A percentile compares a stretch with the other conserved stretches of the same genome.
Conservation (phyloP, 37 sponge, comb jelly and placozoan genomes). For the Beroe ovata region DNA sequence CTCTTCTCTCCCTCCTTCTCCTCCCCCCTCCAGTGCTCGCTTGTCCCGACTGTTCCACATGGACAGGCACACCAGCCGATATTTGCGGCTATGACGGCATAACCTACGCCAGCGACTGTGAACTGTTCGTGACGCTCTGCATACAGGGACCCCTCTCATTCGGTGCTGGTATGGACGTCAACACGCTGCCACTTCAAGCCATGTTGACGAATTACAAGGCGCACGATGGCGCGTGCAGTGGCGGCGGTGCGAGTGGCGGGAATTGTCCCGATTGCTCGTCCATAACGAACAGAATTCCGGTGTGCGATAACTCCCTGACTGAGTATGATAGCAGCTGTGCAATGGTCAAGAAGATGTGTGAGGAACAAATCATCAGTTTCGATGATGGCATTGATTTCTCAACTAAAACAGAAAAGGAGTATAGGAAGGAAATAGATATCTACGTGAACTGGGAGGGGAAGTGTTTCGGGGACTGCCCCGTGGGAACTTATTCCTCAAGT, state of each 20-base stretch:
- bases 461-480: constrained; percentile 18
- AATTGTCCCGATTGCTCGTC: constrained; percentile 38
- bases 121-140: constrained; percentile 33
- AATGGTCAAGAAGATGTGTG: constrained; percentile 52
- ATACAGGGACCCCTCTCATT: not conserved
- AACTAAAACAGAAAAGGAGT: not conserved
- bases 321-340: constrained; percentile 57
- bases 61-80: not conserved
- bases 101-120: constrained; percentile 51
- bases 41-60: constrained; percentile 37
- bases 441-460: constrained; percentile 42
- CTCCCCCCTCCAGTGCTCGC: not conserved
- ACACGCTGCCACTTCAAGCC: not conserved
- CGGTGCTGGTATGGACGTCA: not conserved
- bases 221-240: not conserved
- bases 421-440: not conserved
- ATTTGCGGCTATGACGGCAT: constrained; percentile 35
- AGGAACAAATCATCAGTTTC: constrained; percentile 5
- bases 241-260: constrained; percentile 24
- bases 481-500: not conserved
- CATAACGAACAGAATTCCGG: not conserved
- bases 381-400: constrained; percentile 35
- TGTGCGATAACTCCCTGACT: constrained; percentile 32
- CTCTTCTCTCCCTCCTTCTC: constrained; percentile 36
- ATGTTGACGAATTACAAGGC: constrained; percentile 3